These are phyloP conservation scores for Sarcophaga peregrina DNA, from an alignment of 1,140 invertebrate species.

Conservation along the genomic window DNA sequence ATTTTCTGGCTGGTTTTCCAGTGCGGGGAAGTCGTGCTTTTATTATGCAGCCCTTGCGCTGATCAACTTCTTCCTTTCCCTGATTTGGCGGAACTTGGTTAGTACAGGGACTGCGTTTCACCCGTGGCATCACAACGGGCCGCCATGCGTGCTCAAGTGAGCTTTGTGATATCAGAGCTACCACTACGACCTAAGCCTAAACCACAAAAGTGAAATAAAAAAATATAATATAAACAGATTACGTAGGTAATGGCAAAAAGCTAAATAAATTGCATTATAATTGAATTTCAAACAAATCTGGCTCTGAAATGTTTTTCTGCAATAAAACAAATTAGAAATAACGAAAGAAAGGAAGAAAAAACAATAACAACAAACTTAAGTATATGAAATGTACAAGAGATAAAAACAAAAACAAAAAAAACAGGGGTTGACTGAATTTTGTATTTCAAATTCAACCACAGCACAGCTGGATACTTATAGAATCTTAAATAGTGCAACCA, in stretches of 20 bases:
- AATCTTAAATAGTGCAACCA: conserved; percentile 27
- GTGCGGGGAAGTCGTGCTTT: too few relatives aligned
- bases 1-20: too few relatives aligned
- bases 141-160: too few relatives aligned
- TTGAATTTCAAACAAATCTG: conserved; percentile 16
- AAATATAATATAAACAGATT: conserved; percentile 15
- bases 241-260: conserved; percentile 16
- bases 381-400: conserved; percentile 1
- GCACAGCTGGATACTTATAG: conserved; percentile 23
- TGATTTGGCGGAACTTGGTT: too few relatives aligned
- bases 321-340: conserved; percentile 13
- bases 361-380: conserved; percentile 18
- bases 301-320: conserved; percentile 7
- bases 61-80: too few relatives aligned
- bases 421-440: conserved; percentile 17
- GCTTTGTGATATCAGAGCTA: too few relatives aligned
- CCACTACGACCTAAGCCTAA: too few relatives aligned
- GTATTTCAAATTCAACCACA: conserved; percentile 9
- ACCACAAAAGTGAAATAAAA: not conserved
- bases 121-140: too few relatives aligned
- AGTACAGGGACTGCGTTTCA: too few relatives aligned
- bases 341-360: not conserved
- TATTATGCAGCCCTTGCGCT: too few relatives aligned
- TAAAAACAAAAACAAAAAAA: too few relatives aligned
- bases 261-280: conserved; percentile 25